These are phyloP conservation scores for Dasyornis broadbenti DNA, from an alignment of 2,113 vertebrate species.

Conservation along the genomic window DNA sequence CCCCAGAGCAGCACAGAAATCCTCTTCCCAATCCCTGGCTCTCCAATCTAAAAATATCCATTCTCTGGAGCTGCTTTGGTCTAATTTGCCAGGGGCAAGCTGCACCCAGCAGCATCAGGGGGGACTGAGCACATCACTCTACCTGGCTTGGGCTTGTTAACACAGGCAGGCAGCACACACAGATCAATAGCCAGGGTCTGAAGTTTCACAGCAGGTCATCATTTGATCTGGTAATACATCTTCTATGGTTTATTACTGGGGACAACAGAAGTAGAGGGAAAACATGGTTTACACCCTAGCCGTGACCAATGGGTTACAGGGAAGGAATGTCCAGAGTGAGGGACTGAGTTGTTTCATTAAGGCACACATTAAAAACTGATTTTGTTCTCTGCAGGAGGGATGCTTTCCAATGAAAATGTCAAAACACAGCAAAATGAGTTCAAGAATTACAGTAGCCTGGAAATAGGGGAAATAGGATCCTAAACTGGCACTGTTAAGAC, in stretches of 20 bases:
- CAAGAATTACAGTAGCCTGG: background rate
- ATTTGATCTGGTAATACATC: background rate
- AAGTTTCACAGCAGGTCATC: background rate
- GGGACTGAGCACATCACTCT: background rate
- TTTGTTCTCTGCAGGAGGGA: background rate
- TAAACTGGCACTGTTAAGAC: background rate
- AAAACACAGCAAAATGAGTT: background rate
- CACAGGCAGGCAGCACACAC: background rate
- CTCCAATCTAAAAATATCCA: background rate
- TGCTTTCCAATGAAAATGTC: background rate
- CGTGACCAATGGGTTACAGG: conserved; percentile 1
- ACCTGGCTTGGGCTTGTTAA: background rate
- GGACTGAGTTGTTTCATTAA: background rate
- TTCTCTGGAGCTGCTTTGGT: background rate
- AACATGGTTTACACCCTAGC: background rate
- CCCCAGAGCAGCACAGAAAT: background rate
- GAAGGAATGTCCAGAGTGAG: background rate
- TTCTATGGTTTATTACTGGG: background rate
- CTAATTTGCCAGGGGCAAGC: background rate
- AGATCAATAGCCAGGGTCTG: background rate
- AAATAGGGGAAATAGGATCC: background rate
- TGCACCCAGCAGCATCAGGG: background rate
- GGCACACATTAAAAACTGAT: background rate
- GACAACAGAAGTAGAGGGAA: background rate
- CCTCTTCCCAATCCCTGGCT: background rate